Base-by-base conservation (phyloP, 1,140 invertebrate species). In the Drosophila persimilis region DNA sequence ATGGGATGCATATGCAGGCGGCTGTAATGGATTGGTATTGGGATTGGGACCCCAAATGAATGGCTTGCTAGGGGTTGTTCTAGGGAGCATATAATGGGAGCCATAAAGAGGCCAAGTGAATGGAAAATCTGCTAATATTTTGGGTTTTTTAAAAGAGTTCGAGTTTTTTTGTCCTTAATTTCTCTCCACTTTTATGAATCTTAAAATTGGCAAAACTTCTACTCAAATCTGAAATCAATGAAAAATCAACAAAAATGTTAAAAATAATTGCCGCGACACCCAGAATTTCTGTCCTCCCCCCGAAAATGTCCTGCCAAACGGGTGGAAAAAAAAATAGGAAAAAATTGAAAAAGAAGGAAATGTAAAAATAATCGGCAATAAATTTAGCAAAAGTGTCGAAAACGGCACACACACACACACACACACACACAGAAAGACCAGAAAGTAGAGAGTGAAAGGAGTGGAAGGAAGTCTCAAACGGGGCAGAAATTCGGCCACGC, bases 331-430 rank as follows among this genome's bases (percentile, higher is more conserved):
- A 31, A 55, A 43, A 56, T 56, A 50, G 51, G 29, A 31, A 71
- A 63, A 73, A 73, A 61, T 64, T 56, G 45, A 63, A 88, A 88
- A 84, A 4, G 35, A 13, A 81, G 63, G 79, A 86, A 88, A 86
- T 79, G 83, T 88, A 88, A 86, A 86, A 86, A 88, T 88, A 86
- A 88, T 88, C 83, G 83, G 83, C 83, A 83, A 86, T 86, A 86
- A 86, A 88, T 86, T 86, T 88, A 76, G 77, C 74, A 86, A 88
- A 83, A 86, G 83, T 88, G 83, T 86, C 83, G 83, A 88, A 83
- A 86, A 78, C 78, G 66, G 71, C 79, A 71, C 83, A 88, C 62
- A 86, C 57, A 63, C 59, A 64, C 41, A 53, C n/a, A 39, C 22
- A 35, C 20, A 20, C 24, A 26, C 24, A 6, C 24, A 26, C 4